Evolutionary conservation across 1,140 invertebrate species (phyloP).

Genomic region (Andrena cerasifolii): DNA sequence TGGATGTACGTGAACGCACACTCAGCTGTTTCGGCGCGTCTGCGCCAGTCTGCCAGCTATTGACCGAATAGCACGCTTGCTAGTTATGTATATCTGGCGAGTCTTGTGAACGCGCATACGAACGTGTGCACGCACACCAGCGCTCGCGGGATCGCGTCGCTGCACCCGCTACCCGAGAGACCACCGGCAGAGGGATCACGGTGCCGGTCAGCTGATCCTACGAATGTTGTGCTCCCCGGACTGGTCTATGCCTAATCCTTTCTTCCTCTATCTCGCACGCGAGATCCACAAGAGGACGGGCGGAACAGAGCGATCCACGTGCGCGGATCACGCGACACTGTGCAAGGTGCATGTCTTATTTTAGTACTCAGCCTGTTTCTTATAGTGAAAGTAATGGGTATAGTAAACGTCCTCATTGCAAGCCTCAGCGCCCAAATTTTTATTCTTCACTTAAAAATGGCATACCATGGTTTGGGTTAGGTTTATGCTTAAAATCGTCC

Average conservation of each 20-base stretch:
- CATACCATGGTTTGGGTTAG: too few relatives aligned
- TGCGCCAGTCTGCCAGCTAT: conserved; percentile 79
- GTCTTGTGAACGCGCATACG: too few relatives aligned
- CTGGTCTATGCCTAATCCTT: conserved; percentile 10
- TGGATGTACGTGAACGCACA: conserved; percentile 52
- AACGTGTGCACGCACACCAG: background rate
- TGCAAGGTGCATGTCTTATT: too few relatives aligned
- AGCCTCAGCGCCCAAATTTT: too few relatives aligned
- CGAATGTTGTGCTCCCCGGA: conserved; percentile 8
- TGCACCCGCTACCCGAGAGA: conserved; percentile 10
- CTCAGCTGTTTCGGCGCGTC: conserved; percentile 71
- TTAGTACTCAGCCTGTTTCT: too few relatives aligned
- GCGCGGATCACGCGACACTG: background rate
- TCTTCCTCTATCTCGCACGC: background rate
- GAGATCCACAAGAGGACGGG: too few relatives aligned
- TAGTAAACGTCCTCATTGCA: too few relatives aligned
- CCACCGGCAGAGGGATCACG: conserved; percentile 29
- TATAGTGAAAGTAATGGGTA: too few relatives aligned
- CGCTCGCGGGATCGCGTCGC: background rate
- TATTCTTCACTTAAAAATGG: too few relatives aligned
- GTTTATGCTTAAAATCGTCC: too few relatives aligned
- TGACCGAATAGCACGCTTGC: conserved; percentile 74
- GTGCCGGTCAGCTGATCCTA: conserved; percentile 53
- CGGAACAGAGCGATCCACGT: conserved; percentile 24
- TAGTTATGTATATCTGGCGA: conserved; percentile 22